A percentile compares a stretch with the other conserved stretches of the same genome.
phyloP scores from a whole-genome alignment of 2,888 invertebrate genomes.

The Anorthoa munda region DNA sequence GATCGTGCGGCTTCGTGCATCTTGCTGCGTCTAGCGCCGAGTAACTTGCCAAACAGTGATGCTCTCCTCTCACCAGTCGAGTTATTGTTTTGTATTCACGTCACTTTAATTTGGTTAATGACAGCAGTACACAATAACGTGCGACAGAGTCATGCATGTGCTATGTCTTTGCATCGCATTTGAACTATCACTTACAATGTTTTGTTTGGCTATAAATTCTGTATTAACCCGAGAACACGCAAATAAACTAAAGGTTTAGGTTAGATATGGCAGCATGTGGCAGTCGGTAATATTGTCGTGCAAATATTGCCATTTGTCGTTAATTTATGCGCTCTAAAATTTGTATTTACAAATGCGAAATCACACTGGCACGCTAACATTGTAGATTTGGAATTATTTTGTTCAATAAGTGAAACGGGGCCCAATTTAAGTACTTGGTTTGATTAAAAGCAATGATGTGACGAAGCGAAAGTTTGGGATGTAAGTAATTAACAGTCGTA shows the following conservation, averaged over 20 bases:
- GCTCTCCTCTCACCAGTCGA: conserved; percentile 64
- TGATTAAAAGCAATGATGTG: conserved; percentile 15
- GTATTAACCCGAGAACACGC: conserved; percentile 15
- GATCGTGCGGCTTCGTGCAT: conserved; percentile 82
- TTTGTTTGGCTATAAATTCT: conserved; percentile 40
- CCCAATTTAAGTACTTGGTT: conserved; percentile 26
- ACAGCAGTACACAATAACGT: conserved; percentile 44
- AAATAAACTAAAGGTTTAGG: conserved; percentile 34
- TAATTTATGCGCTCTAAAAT: conserved; percentile 42
- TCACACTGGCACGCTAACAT: conserved; percentile 11
- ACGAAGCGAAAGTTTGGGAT: conserved; percentile 39
- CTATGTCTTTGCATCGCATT: conserved; percentile 16
- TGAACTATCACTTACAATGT: conserved; percentile 20
- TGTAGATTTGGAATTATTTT: not conserved
- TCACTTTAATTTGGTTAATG: conserved; percentile 65
- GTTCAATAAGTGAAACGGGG: conserved; percentile 13
- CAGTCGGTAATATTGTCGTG: conserved; percentile 35
- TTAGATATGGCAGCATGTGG: conserved; percentile 20
- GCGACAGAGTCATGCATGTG: conserved; percentile 27
- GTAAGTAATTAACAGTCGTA: conserved; percentile 49
- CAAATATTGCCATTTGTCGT: conserved; percentile 36
- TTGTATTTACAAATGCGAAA: conserved; percentile 31
- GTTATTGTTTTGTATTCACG: conserved; percentile 62
- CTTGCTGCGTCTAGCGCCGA: conserved; percentile 68
- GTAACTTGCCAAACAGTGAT: conserved; percentile 70